A percentile compares a stretch with the other conserved stretches of the same genome.
Conservation (phyloP, 1,140 invertebrate species). For the Brachionus rotundiformis region DNA sequence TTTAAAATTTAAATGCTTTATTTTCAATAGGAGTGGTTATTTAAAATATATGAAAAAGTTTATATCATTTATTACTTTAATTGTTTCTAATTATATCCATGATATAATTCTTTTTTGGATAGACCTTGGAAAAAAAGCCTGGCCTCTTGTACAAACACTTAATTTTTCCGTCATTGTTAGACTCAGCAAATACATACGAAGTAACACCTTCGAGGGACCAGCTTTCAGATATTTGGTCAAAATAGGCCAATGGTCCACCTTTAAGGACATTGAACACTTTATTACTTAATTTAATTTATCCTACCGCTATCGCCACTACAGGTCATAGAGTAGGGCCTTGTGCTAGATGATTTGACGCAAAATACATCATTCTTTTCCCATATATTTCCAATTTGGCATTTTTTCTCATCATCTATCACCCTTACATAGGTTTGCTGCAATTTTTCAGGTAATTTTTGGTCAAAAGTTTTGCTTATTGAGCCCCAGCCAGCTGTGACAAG, state of each 20-base stretch:
- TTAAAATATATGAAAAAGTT: too few species aligned
- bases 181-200: neutral
- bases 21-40: too few species aligned
- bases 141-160: neutral
- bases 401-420: neutral
- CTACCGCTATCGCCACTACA: neutral
- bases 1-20: too few species aligned
- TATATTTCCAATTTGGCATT: neutral
- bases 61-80: neutral
- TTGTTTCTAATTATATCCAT: neutral
- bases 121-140: slow-evolving; percentile 15
- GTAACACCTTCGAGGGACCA: slow-evolving; percentile 16
- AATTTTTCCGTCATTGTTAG: neutral
- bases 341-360: neutral
- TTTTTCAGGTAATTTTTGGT: neutral
- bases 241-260: slow-evolving; percentile 1
- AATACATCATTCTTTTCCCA: neutral
- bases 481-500: slow-evolving; percentile 22
- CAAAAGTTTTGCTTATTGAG: slow-evolving; percentile 26
- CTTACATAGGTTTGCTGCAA: neutral
- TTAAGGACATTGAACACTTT: too few species aligned
- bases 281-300: neutral
- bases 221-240: neutral
- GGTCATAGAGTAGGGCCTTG: neutral
- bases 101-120: neutral